These are phyloP conservation scores for Acrocephalus kingi DNA, from an alignment of 2,113 vertebrate genomes.

Conservation along the genomic window DNA sequence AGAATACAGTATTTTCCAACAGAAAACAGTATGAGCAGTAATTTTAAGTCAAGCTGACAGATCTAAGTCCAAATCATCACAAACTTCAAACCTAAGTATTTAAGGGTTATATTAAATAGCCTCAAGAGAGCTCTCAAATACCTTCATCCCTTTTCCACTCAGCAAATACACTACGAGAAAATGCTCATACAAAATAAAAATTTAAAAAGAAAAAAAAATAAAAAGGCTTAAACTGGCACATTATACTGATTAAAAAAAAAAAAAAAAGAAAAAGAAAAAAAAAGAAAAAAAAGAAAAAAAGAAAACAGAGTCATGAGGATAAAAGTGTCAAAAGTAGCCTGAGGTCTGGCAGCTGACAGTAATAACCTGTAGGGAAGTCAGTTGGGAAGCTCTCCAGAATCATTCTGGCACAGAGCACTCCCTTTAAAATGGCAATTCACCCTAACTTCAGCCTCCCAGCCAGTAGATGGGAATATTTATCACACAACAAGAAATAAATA, in stretches of 20 bases:
- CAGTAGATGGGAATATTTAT: not conserved
- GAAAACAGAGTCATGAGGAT: not conserved
- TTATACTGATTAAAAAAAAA: not conserved
- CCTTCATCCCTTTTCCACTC: not conserved
- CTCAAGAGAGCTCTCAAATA: not conserved
- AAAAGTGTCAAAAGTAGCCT: constrained; percentile 3
- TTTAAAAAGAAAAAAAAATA: not conserved
- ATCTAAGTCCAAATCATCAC: not conserved
- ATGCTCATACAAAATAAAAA: not conserved
- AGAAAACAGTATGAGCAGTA: not conserved
- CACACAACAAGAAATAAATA: not conserved
- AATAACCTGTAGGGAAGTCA: not conserved
- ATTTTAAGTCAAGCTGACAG: constrained; percentile 16
- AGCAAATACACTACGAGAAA: not conserved
- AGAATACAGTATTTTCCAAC: not conserved
- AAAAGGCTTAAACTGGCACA: not conserved
- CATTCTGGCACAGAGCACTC: not conserved
- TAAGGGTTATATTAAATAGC: constrained; percentile 4
- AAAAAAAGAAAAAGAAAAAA: not conserved
- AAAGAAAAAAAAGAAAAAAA: not conserved
- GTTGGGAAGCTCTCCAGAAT: not conserved
- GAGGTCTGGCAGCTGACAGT: not conserved
- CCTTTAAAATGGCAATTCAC: not conserved
- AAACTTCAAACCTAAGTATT: not conserved
- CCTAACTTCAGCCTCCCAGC: not conserved